phyloP scores from a whole-genome alignment of 2,888 invertebrate species.

The Aquatica leii region DNA sequence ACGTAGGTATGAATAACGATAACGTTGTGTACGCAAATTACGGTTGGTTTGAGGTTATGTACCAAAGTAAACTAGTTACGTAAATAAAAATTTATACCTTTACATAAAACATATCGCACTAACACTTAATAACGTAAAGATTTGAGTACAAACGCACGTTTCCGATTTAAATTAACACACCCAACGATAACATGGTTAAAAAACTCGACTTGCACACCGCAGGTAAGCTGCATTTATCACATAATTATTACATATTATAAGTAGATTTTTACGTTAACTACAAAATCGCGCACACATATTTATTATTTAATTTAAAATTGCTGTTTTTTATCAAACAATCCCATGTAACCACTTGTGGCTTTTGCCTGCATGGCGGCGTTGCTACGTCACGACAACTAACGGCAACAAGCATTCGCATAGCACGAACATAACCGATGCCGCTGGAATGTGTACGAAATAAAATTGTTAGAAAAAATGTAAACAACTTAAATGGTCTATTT shows the following conservation, averaged over 20 bases:
- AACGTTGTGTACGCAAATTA: neutral
- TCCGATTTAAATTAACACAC: constrained; percentile 22
- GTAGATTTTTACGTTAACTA: neutral
- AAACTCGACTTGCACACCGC: constrained; percentile 20
- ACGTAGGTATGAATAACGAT: too few species aligned
- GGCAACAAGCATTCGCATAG: constrained; percentile 20
- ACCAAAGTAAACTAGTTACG: constrained; percentile 20
- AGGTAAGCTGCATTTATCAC: constrained; percentile 18
- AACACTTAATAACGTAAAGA: constrained; percentile 15
- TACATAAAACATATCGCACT: constrained; percentile 33
- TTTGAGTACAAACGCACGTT: constrained; percentile 16
- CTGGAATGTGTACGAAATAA: neutral
- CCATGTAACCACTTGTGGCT: constrained; percentile 54
- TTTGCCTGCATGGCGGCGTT: constrained; percentile 50
- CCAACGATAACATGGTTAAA: constrained; percentile 32
- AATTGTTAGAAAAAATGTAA: neutral
- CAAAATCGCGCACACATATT: constrained; percentile 16
- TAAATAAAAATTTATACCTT: constrained; percentile 31
- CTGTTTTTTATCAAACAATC: constrained; percentile 17
- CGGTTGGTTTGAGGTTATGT: constrained; percentile 32
- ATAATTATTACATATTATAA: constrained; percentile 14
- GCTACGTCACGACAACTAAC: constrained; percentile 46
- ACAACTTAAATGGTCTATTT: neutral
- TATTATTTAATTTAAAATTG: constrained; percentile 17
- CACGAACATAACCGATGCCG: constrained; percentile 15